These are phyloP conservation scores for Tachina lurida DNA, from an alignment of 2,888 invertebrate species.

Conservation along the genomic window DNA sequence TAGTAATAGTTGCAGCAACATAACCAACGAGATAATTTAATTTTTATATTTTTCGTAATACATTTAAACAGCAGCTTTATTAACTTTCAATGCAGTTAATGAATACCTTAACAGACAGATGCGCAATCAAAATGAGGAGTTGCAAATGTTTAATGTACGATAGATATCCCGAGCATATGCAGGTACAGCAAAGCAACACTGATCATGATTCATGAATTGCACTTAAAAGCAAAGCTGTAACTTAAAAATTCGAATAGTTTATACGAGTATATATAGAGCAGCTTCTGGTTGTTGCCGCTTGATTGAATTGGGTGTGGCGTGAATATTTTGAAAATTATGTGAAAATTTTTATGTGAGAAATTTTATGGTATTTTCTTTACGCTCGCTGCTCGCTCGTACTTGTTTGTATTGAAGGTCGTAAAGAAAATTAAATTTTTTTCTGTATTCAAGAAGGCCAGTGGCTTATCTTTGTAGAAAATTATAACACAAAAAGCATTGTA, in stretches of 20 bases:
- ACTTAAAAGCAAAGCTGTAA: not conserved
- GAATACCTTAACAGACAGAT: slow-evolving; percentile 29
- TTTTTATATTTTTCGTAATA: not conserved
- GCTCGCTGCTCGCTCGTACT: not conserved
- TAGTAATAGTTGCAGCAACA: slow-evolving; percentile 7
- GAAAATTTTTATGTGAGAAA: slow-evolving; percentile 22
- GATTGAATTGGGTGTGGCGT: slow-evolving; percentile 29
- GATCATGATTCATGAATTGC: slow-evolving; percentile 52
- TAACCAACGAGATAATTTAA: not conserved
- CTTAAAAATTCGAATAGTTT: not conserved
- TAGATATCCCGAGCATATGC: not conserved
- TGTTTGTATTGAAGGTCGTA: not conserved
- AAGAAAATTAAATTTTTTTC: slow-evolving; percentile 9
- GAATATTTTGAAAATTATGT: slow-evolving; percentile 32
- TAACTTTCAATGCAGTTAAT: slow-evolving; percentile 43
- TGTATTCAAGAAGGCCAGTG: not conserved
- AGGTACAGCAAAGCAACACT: not conserved
- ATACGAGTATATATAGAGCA: not conserved
- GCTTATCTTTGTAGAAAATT: not conserved
- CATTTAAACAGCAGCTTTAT: slow-evolving; percentile 18
- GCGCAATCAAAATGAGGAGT: slow-evolving; percentile 29
- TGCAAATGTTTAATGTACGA: slow-evolving; percentile 12
- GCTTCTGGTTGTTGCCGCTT: not conserved
- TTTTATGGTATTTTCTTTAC: slow-evolving; percentile 2
- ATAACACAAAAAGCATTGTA: not conserved